Evolutionary conservation across 2,797 vertebrate species (phyloP).

Genomic region (Malurus splendens): DNA sequence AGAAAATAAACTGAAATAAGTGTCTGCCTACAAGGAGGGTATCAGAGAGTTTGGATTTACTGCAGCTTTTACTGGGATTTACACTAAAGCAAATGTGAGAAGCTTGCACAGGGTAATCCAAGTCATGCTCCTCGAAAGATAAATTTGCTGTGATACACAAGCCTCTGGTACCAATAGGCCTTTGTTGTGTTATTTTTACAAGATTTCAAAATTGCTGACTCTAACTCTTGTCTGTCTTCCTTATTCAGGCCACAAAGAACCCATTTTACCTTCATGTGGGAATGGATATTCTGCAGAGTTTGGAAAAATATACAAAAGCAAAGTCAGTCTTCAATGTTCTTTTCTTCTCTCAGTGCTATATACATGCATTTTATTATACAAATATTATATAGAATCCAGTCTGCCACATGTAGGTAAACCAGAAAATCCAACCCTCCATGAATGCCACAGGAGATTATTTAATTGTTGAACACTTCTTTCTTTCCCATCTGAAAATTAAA

Average conservation of each 20-base stretch:
- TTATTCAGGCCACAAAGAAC: slow-evolving; percentile 92
- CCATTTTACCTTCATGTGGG: slow-evolving; percentile 98
- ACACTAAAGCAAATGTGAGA: background rate
- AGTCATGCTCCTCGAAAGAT: background rate
- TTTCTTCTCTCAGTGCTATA: background rate
- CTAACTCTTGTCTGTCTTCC: background rate
- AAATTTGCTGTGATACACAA: background rate
- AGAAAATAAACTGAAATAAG: background rate
- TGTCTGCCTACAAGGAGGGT: background rate
- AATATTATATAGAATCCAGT: background rate
- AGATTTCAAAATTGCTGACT: background rate
- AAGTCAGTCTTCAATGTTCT: slow-evolving; percentile 74
- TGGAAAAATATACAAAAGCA: slow-evolving; percentile 96
- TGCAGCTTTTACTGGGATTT: background rate
- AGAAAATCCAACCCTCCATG: background rate
- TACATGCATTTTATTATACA: background rate
- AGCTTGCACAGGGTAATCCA: background rate
- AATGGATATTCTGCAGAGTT: slow-evolving; percentile 97
- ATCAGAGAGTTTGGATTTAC: background rate
- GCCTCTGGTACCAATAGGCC: background rate
- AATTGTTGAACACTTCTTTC: background rate
- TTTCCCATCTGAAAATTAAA: background rate
- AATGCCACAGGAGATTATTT: background rate
- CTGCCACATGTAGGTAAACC: slow-evolving; percentile 1
- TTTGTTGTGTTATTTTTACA: slow-evolving; percentile 2